phyloP scores from a whole-genome alignment of 2,113 vertebrate species.

The Oryzias woworae region DNA sequence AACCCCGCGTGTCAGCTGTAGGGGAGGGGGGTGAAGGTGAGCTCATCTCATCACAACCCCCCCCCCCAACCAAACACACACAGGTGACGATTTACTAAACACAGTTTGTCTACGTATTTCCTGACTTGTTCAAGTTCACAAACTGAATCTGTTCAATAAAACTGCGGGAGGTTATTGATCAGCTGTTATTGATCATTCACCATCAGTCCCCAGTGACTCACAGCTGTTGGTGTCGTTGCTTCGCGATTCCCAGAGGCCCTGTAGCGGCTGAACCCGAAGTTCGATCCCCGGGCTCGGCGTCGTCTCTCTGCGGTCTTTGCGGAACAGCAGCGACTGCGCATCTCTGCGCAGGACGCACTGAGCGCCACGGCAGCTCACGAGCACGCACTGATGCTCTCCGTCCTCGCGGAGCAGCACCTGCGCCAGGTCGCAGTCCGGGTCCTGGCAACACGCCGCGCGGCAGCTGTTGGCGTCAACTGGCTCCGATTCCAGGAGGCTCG shows the following conservation, averaged over 20 bases:
- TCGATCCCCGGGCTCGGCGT: not conserved
- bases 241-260: not conserved
- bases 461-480: conserved; percentile 26
- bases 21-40: too few relatives aligned
- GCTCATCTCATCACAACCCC: not conserved
- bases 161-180: not conserved
- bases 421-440: conserved; percentile 50
- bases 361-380: conserved; percentile 29
- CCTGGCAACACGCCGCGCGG: conserved; percentile 44
- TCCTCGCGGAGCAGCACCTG: conserved; percentile 34
- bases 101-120: too few relatives aligned
- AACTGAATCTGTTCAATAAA: too few relatives aligned
- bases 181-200: not conserved
- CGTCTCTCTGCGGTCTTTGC: not conserved
- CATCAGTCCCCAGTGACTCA: not conserved
- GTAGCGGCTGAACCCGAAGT: not conserved
- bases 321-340: conserved; percentile 27
- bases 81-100: not conserved
- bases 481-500: not conserved
- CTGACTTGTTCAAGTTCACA: too few relatives aligned
- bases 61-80: not conserved
- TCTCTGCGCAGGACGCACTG: conserved; percentile 31
- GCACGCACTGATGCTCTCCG: conserved; percentile 36
- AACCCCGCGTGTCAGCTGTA: too few relatives aligned
- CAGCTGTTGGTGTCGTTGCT: conserved; percentile 16